Conservation (phyloP, 1,140 invertebrate genomes). For the Metaphire vulgaris region DNA sequence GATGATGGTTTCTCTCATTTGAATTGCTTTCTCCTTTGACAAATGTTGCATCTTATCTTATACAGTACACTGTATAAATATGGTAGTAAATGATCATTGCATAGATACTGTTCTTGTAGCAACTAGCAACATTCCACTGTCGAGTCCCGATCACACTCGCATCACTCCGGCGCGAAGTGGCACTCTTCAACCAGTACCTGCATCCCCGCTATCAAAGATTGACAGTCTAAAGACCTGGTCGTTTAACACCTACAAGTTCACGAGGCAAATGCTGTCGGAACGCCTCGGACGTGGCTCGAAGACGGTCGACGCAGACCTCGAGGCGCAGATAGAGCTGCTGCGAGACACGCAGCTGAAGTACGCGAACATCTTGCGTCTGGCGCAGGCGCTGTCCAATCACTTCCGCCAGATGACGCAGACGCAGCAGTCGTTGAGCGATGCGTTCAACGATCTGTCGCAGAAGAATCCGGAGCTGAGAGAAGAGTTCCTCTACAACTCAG, state of each 20-base stretch:
- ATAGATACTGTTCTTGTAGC: no score
- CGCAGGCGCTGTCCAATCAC: constrained; percentile 74
- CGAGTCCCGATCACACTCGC: constrained; percentile 55
- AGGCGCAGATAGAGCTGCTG: constrained; percentile 82
- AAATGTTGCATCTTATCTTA: no score
- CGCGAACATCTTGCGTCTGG: constrained; percentile 54
- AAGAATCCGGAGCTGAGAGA: constrained; percentile 90
- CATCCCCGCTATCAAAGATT: constrained; percentile 54
- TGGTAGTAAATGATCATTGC: no score
- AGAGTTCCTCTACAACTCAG: constrained; percentile 89
- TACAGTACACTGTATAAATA: no score
- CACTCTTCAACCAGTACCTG: neutral
- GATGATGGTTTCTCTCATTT: no score
- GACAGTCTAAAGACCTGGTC: constrained; percentile 91
- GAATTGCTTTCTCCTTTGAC: no score
- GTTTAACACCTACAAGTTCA: constrained; percentile 94
- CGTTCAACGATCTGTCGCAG: constrained; percentile 87
- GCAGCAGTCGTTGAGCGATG: constrained; percentile 68
- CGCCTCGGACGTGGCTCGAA: constrained; percentile 71
- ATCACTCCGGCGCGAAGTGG: neutral
- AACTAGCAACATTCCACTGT: constrained; percentile 50
- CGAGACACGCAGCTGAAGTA: constrained; percentile 92
- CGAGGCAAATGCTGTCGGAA: constrained; percentile 87
- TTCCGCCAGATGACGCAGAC: constrained; percentile 76
- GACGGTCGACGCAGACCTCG: constrained; percentile 82